These are phyloP conservation scores for Oscheius onirici DNA, from an alignment of 2,888 invertebrate species.

Conservation along the genomic window DNA sequence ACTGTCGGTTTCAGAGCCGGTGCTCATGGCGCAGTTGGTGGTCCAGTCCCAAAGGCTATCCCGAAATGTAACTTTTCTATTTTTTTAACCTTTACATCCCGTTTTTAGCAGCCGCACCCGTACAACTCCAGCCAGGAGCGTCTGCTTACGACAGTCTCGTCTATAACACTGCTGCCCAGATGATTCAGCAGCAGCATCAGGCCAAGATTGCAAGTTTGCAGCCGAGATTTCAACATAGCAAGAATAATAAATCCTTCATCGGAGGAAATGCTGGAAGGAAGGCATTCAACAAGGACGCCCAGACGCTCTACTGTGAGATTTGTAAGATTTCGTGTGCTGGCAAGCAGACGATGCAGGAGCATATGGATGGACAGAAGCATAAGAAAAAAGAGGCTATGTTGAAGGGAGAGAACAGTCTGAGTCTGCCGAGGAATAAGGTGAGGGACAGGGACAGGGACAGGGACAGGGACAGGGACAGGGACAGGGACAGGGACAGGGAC, in stretches of 20 bases:
- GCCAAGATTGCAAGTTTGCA: constrained; percentile 5
- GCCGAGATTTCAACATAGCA: constrained; percentile 4
- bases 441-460: no score
- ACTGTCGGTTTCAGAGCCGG: background rate
- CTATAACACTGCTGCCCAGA: constrained; percentile 8
- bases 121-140: background rate
- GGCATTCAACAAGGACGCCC: constrained; percentile 23
- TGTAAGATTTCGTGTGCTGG: constrained; percentile 77
- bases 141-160: constrained; percentile 6
- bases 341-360: constrained; percentile 86
- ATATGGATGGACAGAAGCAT: constrained; percentile 97
- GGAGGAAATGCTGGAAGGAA: no score
- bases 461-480: no score
- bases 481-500: no score
- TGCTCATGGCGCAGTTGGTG: constrained; percentile 16
- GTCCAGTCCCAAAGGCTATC: constrained; percentile 7
- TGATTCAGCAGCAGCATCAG: constrained; percentile 6
- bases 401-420: constrained; percentile 77
- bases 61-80: background rate
- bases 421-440: constrained; percentile 40
- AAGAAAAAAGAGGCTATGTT: constrained; percentile 91
- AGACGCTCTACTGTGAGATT: constrained; percentile 43
- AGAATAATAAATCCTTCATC: background rate
- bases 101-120: no score
- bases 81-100: no score